Evolutionary conservation across 1,140 invertebrate genomes (phyloP).

Genomic region (Drosophila albomicans): DNA sequence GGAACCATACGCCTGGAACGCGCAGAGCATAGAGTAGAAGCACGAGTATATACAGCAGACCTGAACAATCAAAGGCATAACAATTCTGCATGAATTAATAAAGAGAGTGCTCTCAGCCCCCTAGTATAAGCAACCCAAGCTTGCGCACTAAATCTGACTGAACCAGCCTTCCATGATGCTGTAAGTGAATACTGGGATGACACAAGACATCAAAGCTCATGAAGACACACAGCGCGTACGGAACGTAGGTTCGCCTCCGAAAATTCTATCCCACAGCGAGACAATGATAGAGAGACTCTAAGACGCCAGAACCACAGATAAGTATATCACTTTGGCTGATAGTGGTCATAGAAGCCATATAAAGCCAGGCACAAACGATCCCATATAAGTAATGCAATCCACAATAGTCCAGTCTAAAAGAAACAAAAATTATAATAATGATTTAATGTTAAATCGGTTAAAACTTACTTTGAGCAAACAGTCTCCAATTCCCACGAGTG

Average conservation of each 20-base stretch:
- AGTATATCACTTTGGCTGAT: conserved; percentile 94
- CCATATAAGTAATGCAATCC: conserved; percentile 98
- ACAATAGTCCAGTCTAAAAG: conserved; percentile 96
- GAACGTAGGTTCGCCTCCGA: conserved; percentile 96
- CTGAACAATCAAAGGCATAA: conserved; percentile 49
- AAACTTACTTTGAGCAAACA: conserved; percentile 97
- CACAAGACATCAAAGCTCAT: conserved; percentile 98
- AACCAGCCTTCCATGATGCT: conserved; percentile 94
- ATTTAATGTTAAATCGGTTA: neutral
- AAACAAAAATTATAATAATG: neutral
- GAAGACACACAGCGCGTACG: conserved; percentile 92
- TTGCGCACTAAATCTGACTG: conserved; percentile 94
- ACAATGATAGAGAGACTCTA: conserved; percentile 98
- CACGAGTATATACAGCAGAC: conserved; percentile 96
- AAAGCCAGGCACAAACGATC: conserved; percentile 99
- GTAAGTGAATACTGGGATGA: conserved; percentile 97
- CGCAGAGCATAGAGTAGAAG: conserved; percentile 97
- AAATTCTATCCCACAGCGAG: conserved; percentile 98
- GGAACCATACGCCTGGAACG: conserved; percentile 98
- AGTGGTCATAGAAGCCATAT: conserved; percentile 99
- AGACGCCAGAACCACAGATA: conserved; percentile 95
- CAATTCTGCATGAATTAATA: too few species aligned
- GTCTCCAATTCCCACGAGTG: conserved; percentile 97
- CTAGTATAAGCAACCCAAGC: conserved; percentile 97
- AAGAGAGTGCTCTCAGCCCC: conserved; percentile 88